phyloP scores from a whole-genome alignment of 2,797 vertebrate species.

The Smutsia gigantea region DNA sequence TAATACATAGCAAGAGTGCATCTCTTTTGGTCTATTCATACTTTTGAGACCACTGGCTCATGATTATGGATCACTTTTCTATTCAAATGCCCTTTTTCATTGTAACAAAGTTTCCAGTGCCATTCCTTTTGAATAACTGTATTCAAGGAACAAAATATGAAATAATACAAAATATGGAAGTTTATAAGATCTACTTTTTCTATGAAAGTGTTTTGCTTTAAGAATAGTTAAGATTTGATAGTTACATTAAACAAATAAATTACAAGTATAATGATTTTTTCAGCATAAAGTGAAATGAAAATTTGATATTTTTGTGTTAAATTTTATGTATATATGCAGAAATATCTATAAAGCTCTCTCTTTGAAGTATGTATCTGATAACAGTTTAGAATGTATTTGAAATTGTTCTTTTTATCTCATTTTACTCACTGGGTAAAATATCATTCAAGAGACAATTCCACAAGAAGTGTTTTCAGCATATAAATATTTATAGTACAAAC shows the following conservation, averaged over 20 bases:
- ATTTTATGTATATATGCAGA: constrained; percentile 4
- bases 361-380: not conserved
- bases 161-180: not conserved
- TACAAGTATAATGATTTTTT: constrained; percentile 46
- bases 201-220: constrained; percentile 18
- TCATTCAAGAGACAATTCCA: constrained; percentile 24
- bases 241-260: constrained; percentile 44
- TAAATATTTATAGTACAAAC: not conserved
- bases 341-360: constrained; percentile 1
- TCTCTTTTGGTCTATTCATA: constrained; percentile 22
- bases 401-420: constrained; percentile 34
- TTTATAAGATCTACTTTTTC: not conserved
- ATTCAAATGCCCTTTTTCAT: not conserved
- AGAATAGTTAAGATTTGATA: constrained; percentile 30
- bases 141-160: constrained; percentile 18
- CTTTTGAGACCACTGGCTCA: constrained; percentile 27
- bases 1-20: not conserved
- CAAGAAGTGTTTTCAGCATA: constrained; percentile 23
- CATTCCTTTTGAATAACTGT: constrained; percentile 16
- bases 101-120: not conserved
- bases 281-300: not conserved
- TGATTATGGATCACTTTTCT: not conserved
- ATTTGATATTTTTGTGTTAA: constrained; percentile 33
- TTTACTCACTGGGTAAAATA: constrained; percentile 52
- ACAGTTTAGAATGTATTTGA: constrained; percentile 28